These are phyloP conservation scores for Trichosurus vulpecula DNA, from an alignment of 2,797 vertebrate species.

Conservation along the genomic window DNA sequence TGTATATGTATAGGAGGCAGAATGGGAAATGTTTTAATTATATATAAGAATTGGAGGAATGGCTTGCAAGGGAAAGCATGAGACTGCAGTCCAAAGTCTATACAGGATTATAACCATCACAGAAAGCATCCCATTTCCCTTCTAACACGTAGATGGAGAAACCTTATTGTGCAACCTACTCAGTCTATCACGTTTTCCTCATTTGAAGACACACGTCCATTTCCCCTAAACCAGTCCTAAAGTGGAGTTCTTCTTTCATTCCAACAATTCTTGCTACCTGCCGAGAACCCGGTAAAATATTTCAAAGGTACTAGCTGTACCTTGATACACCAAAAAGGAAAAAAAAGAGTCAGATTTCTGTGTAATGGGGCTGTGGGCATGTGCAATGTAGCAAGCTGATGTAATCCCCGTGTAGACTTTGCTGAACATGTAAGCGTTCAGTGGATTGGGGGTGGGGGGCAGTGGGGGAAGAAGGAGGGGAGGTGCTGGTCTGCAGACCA, in stretches of 20 bases:
- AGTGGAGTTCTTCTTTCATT: slow-evolving; percentile 28
- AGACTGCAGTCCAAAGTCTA: slow-evolving; percentile 55
- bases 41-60: slow-evolving; percentile 67
- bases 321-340: slow-evolving; percentile 15
- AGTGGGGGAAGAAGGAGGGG: too few species aligned
- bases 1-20: slow-evolving; percentile 76
- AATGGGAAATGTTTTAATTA: slow-evolving; percentile 77
- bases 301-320: not conserved
- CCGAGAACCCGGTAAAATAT: not conserved
- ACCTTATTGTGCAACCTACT: not conserved
- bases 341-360: not conserved
- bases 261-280: slow-evolving; percentile 31
- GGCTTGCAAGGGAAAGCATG: slow-evolving; percentile 43
- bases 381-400: not conserved
- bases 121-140: not conserved
- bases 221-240: not conserved
- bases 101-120: slow-evolving; percentile 46
- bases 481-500: not conserved
- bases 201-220: slow-evolving; percentile 30
- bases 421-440: not conserved
- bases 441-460: not conserved
- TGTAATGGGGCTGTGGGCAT: not conserved
- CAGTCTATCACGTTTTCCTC: slow-evolving; percentile 2
- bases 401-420: not conserved
- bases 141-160: not conserved